Conservation (phyloP, 1,140 invertebrate species). For the Carcinoscorpius rotundicauda region DNA sequence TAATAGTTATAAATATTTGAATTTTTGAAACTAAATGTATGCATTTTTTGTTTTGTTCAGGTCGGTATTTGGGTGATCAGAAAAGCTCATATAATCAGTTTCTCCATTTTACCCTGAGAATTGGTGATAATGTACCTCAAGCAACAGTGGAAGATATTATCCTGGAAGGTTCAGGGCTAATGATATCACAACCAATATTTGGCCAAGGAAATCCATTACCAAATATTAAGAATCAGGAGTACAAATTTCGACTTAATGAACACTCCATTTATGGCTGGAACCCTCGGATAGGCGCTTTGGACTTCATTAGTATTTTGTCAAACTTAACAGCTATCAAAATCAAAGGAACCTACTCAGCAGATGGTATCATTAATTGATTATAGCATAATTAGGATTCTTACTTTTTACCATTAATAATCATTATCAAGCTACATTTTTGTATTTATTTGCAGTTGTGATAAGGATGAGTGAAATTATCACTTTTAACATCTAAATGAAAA, state of each 20-base stretch:
- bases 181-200: constrained; percentile 77
- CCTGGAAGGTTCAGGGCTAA: constrained; percentile 66
- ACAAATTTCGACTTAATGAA: constrained; percentile 76
- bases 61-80: constrained; percentile 83
- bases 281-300: constrained; percentile 64
- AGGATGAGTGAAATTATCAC: too few species aligned
- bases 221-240: constrained; percentile 52
- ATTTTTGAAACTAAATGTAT: constrained; percentile 5
- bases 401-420: too few species aligned
- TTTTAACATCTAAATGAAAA: too few species aligned
- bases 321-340: constrained; percentile 92
- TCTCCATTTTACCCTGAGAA: constrained; percentile 75
- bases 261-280: constrained; percentile 83
- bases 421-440: too few species aligned
- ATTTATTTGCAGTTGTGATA: too few species aligned
- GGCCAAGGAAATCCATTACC: constrained; percentile 79
- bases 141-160: constrained; percentile 72
- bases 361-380: constrained; percentile 30
- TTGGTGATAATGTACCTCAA: constrained; percentile 53
- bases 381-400: too few species aligned
- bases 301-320: constrained; percentile 81
- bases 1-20: too few species aligned
- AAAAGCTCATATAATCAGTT: constrained; percentile 87
- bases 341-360: constrained; percentile 65
- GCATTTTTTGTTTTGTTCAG: constrained; percentile 34